Conservation (phyloP, 2,113 vertebrate genomes). For the Ochotona curzoniae region DNA sequence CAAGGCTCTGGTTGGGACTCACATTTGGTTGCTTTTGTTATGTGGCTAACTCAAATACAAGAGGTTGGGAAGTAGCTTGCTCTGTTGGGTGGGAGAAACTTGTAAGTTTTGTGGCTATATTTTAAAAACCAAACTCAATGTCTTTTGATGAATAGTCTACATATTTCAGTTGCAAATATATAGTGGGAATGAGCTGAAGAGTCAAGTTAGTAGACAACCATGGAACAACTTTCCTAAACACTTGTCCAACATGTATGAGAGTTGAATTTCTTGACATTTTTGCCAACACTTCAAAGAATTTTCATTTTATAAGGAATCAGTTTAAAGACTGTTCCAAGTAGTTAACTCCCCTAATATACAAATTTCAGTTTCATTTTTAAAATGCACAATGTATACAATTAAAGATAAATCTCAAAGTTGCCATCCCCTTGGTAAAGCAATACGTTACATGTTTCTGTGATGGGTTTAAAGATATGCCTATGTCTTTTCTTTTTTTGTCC, state of each 20-base stretch:
- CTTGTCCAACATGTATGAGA: not conserved
- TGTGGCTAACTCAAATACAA: not conserved
- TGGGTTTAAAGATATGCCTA: not conserved
- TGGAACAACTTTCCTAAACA: not conserved
- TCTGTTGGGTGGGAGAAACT: not conserved
- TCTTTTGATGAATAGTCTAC: not conserved
- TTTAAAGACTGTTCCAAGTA: not conserved
- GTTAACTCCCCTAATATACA: not conserved
- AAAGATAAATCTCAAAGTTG: not conserved
- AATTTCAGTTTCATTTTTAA: conserved; percentile 34
- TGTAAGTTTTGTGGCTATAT: not conserved
- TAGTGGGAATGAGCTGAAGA: not conserved
- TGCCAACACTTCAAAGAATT: not conserved
- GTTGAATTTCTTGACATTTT: not conserved
- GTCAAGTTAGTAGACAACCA: not conserved
- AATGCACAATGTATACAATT: not conserved
- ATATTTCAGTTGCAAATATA: not conserved
- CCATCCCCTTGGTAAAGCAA: not conserved
- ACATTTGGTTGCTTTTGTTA: not conserved
- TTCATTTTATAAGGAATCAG: not conserved
- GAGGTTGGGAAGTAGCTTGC: not conserved
- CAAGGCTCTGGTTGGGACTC: not conserved
- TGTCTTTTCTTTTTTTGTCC: not conserved
- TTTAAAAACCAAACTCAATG: not conserved
- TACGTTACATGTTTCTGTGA: not conserved